These are phyloP conservation scores for Blera fallax DNA, from an alignment of 2,888 invertebrate species.

Conservation along the genomic window DNA sequence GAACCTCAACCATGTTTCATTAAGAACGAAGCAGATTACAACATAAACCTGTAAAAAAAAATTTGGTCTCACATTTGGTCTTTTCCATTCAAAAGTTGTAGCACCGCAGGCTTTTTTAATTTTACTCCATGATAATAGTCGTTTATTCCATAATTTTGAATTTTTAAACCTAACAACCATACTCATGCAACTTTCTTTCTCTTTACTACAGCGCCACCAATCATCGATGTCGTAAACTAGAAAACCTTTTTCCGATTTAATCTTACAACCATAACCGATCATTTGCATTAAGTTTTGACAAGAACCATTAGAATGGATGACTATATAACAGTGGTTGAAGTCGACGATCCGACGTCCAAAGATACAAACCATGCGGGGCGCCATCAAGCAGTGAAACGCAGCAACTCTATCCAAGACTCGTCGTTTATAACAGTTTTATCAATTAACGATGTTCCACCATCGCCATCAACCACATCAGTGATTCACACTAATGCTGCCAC, in stretches of 20 bases:
- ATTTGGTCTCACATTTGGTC: too few species aligned
- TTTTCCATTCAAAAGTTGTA: too few species aligned
- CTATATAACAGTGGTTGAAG: slow-evolving; percentile 85
- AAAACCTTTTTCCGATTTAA: not conserved
- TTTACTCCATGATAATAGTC: too few species aligned
- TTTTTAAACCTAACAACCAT: not conserved
- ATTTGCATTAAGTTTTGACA: slow-evolving; percentile 5
- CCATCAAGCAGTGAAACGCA: slow-evolving; percentile 77
- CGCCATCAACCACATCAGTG: slow-evolving; percentile 73
- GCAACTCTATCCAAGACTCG: slow-evolving; percentile 78
- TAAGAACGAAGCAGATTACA: too few species aligned
- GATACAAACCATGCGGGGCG: slow-evolving; percentile 77
- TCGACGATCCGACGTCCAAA: slow-evolving; percentile 82
- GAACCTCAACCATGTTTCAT: too few species aligned
- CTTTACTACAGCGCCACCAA: slow-evolving; percentile 38
- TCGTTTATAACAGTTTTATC: slow-evolving; percentile 85
- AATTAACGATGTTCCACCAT: slow-evolving; percentile 81
- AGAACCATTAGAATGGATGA: slow-evolving; percentile 78
- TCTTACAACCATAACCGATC: slow-evolving; percentile 8
- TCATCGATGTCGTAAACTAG: slow-evolving; percentile 40
- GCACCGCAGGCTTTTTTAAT: too few species aligned
- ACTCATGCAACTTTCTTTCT: slow-evolving; percentile 9
- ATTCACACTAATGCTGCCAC: slow-evolving; percentile 39
- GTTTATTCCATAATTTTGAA: not conserved
- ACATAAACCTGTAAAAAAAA: too few species aligned